Evolutionary conservation across 2,888 invertebrate genomes (phyloP), one percentile per base, ranked within the genome.

Genomic region (Steinernema carpocapsae): DNA sequence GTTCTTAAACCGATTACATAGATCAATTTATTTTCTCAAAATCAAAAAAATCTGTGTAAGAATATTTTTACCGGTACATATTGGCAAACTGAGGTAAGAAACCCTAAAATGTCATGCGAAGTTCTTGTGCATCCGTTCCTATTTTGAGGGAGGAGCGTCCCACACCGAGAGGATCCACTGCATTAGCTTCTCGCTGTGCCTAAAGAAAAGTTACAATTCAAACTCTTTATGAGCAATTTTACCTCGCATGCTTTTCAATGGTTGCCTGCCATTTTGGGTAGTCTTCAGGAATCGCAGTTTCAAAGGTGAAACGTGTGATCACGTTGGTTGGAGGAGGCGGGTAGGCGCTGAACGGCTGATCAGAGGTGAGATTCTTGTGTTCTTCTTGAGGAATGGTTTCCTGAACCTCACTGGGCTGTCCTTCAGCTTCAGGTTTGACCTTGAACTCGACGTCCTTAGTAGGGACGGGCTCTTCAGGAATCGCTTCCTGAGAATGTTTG

Each of bases 221-320:
- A 4, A 24, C 2, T 26, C 7, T 19, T 51, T n/a, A 51, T 6
- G 19, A 22, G 56, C 6, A 7, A 56, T 43, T 43, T 12, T 7
- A 56, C 56, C 22, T 56, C n/a, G 56, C 56, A 56, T 56, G 56
- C 3, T 22, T 12, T 14, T 56, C 56, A 24, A 56, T 56, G 56
- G 26, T 56, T 6, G 56, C 24, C 6, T 56, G 22, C n/a, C 14
- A 26, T 10, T 14, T 19, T 4, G 22, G 2, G 26, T 56, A 56
- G 22, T 56, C 56, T 12, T 26, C 56, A 2, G 26, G 26, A 3
- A 12, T 56, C 6, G 56, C 2, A 12, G 6, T 26, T 14, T 3
- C 26, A 14, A 19, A 14, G 26, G 3, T 22, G 56, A 56, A 56
- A 14, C 56, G 22, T 12, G 56, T 56, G 26, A 19, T 14, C 24